phyloP scores from a whole-genome alignment of 2,797 vertebrate genomes.

The Sebastes oblongus region DNA sequence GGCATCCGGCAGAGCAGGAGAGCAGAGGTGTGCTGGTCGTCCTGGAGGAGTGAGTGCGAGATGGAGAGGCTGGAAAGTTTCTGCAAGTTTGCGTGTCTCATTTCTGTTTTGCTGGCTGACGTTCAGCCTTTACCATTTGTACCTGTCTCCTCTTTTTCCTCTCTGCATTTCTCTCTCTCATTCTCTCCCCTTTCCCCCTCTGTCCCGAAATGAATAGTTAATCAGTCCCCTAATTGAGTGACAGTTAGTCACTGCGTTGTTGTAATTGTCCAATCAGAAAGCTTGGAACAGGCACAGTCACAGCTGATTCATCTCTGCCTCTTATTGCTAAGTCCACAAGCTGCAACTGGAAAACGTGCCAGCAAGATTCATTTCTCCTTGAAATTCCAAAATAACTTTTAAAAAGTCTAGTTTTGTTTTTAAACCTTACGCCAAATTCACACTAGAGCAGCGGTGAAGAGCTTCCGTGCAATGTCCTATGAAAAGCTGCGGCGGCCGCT shows the following conservation, averaged over 20 bases:
- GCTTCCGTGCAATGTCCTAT: too few species aligned
- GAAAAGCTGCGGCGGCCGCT: too few species aligned
- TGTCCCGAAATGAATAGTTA: conserved; percentile 81
- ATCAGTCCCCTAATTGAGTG: conserved; percentile 84
- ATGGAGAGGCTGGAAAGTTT: conserved; percentile 35
- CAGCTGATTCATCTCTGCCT: conserved; percentile 81
- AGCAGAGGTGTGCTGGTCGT: conserved; percentile 51
- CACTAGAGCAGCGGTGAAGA: too few species aligned
- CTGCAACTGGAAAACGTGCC: conserved; percentile 72
- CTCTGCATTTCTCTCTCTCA: conserved; percentile 10
- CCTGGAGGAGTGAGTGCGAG: conserved; percentile 36
- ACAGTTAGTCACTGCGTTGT: conserved; percentile 79
- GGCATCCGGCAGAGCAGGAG: conserved; percentile 19
- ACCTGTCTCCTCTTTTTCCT: conserved; percentile 56
- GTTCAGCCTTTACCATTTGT: conserved; percentile 55
- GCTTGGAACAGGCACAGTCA: conserved; percentile 76
- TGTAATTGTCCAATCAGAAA: conserved; percentile 87
- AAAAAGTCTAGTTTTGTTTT: conserved; percentile 47
- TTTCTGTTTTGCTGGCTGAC: conserved; percentile 54
- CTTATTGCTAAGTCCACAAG: conserved; percentile 72
- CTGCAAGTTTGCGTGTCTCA: conserved; percentile 33
- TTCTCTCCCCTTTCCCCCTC: conserved; percentile 33
- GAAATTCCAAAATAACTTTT: conserved; percentile 60
- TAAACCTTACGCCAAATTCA: background rate
- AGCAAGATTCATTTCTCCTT: conserved; percentile 56